Base-by-base conservation (phyloP, 2,113 vertebrate genomes). In the Empidonax traillii region DNA sequence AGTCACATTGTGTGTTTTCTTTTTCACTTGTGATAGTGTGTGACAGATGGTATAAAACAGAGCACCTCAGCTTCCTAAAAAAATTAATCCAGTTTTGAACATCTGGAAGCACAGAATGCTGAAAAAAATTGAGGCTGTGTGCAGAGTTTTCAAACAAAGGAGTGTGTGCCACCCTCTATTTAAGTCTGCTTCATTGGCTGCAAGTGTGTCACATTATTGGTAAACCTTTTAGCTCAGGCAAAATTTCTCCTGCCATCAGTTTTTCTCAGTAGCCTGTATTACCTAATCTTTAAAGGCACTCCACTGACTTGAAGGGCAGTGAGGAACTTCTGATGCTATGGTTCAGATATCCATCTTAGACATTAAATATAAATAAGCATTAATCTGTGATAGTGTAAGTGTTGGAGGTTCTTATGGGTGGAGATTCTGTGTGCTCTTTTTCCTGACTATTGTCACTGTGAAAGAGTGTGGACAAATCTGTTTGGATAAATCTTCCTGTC, bases 1-100 rank as follows among this genome's bases (percentile, higher is more conserved):
- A 73, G 31, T 52, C 19, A 7, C 49, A 14, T 35, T 75, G 27
- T 2, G 28, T 59, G 52, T 61, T 92, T 85, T 73, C 41, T 78
- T 84, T 91, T 85, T 87, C 37, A 12, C 49, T 53, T 49, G 3
- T 27, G n/a, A 31, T 44, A 27, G 15, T 23, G 37, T 82, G 84
- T 87, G 87, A 87, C 84, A 85, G 79, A 51, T 81, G 68, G 77
- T 78, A 72, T 72, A 72, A 82, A 94, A 33, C 72, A 89, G 75
- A 94, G 37, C 35, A 33, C 33, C 35, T 89, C 91, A 37, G 14
- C 71, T 89, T 87, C 87, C 79, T 83, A 62, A 87, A 76, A 90
- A 90, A 74, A 89, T 58, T 63, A 74, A 87, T 53, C 39, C 43
- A 44, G 63, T 74, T 94, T 74, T 87, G 55, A 87, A 73, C 62